Evolutionary conservation across 2,797 vertebrate species (phyloP), one percentile per base, ranked within the genome.

Genomic region (Arrhamphus sclerolepis): DNA sequence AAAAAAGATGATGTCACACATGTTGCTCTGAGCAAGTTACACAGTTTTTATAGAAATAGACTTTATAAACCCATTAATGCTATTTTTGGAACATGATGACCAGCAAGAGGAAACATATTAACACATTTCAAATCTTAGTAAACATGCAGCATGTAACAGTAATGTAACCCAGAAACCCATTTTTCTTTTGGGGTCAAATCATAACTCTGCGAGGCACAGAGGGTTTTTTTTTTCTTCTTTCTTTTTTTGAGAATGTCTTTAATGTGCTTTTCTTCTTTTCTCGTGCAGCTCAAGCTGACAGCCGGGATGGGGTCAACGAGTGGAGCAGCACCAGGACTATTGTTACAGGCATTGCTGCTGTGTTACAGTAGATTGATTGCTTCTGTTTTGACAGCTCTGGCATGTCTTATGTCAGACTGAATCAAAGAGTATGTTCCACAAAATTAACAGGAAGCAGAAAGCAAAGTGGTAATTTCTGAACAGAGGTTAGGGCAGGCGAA

Each of bases 301-400:
- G 79, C 51, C 26, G 42, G 47, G 80, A 80, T 59, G 53, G 63
- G 80, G 84, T 84, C 82, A 82, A 81, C 60, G 49, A 87, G 72
- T 48, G 24, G 51, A 76, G 78, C 68, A 51, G 62, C 47, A 4
- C 66, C n/a, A 34, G 74, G 66, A 31, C 70, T 70, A 67, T 75
- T 83, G 84, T 77, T 82, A 76, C 75, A 65, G 61, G 60, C 48
- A 42, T 66, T 28, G 58, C 62, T 71, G 70, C 59, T 17, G 28
- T 78, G 75, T 78, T 81, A 49, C 64, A 65, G 73, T 56, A 80
- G 81, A 89, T 84, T 80, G 81, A 82, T 65, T 75, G 77, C 83
- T 84, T 84, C 63, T 44, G 19, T 77, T 81, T 67, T 86, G 87
- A 89, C 88, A 86, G 82, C 72, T 41, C 14, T 70, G 79, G 88